Percentiles rank a stretch among this genome's conserved stretches.
phyloP scores from a whole-genome alignment of 2,888 invertebrate species.

The Notodonta ziczac region DNA sequence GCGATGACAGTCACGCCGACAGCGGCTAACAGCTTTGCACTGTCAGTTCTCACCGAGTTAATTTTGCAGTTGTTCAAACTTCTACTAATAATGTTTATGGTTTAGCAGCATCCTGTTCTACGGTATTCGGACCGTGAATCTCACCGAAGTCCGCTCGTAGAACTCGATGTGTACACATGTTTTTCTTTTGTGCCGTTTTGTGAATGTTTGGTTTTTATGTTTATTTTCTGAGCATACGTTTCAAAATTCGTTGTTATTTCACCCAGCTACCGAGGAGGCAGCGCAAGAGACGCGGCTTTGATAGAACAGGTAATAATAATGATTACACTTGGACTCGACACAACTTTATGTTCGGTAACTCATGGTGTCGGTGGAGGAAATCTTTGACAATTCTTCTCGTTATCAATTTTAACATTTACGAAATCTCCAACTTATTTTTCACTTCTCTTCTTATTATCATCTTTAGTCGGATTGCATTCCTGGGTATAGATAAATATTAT shows the following conservation, averaged over 20 bases:
- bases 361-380: constrained; percentile 51
- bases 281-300: constrained; percentile 85
- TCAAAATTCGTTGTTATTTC: constrained; percentile 84
- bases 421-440: constrained; percentile 17
- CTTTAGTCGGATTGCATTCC: constrained; percentile 12
- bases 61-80: constrained; percentile 79
- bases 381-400: constrained; percentile 10
- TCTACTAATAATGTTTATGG: constrained; percentile 71
- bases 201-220: constrained; percentile 81
- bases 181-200: constrained; percentile 81
- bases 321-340: constrained; percentile 74
- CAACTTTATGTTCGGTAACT: constrained; percentile 51
- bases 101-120: constrained; percentile 62
- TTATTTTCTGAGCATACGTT: constrained; percentile 79
- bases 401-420: constrained; percentile 11
- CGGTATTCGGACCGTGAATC: constrained; percentile 44
- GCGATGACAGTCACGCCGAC: constrained; percentile 36
- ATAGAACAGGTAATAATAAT: constrained; percentile 82
- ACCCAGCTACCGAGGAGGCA: constrained; percentile 85
- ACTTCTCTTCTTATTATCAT: constrained; percentile 4
- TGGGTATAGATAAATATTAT: constrained; percentile 8
- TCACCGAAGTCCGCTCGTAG: constrained; percentile 45
- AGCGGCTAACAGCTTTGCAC: constrained; percentile 75
- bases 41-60: constrained; percentile 74
- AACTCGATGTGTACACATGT: constrained; percentile 58